These are phyloP conservation scores for Conomelus anceps DNA, from an alignment of 2,888 invertebrate genomes.

Conservation along the genomic window DNA sequence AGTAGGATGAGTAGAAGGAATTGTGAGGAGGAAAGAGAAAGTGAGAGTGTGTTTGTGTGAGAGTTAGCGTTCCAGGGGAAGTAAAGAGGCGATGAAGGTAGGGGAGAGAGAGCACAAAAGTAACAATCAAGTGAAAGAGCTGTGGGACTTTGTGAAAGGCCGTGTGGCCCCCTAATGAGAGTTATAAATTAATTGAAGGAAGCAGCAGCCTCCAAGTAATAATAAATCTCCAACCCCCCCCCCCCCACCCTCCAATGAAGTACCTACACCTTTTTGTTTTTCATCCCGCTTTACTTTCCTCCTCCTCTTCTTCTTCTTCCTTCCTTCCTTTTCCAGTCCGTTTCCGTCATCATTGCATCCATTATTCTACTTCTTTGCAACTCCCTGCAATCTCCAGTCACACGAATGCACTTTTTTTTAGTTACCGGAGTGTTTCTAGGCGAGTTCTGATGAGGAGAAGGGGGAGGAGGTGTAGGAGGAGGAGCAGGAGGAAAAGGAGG, in stretches of 20 bases:
- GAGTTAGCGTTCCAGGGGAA: no score
- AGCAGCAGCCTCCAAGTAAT: neutral
- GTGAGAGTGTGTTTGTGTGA: no score
- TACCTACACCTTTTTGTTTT: neutral
- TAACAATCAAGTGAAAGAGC: neutral
- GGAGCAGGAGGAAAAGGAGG: no score
- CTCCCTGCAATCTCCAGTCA: no score
- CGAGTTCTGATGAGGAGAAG: no score
- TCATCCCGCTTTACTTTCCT: neutral
- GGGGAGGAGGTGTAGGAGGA: no score
- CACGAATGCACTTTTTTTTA: no score
- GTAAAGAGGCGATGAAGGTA: neutral
- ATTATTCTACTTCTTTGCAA: neutral
- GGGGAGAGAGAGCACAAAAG: neutral
- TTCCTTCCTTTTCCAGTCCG: neutral
- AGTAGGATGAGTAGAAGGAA: no score
- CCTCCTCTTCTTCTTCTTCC: neutral
- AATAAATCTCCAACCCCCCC: neutral
- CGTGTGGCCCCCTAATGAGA: neutral
- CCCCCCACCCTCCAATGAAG: neutral
- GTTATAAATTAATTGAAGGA: neutral
- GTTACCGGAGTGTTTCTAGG: no score
- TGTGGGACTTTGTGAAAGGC: neutral
- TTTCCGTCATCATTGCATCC: constrained; percentile 5
- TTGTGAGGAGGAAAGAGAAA: no score